phyloP scores from a whole-genome alignment of 2,113 vertebrate species.

The Macroglossus sobrinus region DNA sequence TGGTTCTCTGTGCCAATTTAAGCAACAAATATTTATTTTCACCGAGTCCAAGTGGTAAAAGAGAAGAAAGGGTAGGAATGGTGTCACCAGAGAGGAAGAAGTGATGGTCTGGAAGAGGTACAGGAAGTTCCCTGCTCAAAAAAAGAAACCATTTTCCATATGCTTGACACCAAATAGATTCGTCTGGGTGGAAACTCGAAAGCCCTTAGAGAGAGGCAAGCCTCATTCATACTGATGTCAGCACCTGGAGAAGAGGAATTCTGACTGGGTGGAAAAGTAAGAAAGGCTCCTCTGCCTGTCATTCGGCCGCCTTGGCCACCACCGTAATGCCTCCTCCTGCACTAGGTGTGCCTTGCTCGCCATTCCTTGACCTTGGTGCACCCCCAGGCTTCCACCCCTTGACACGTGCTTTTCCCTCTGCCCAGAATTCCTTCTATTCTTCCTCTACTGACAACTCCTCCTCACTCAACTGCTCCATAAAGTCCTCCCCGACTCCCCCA shows the following conservation, averaged over 20 bases:
- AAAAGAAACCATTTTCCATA: background rate
- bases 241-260: background rate
- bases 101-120: background rate
- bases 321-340: no score
- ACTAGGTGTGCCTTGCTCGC: background rate
- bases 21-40: slow-evolving; percentile 17
- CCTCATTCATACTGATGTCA: background rate
- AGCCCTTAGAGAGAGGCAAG: background rate
- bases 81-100: background rate
- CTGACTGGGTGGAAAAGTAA: background rate
- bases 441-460: background rate
- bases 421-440: background rate
- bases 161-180: background rate
- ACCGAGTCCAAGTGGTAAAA: background rate
- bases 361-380: background rate
- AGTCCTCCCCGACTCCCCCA: background rate
- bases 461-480: background rate
- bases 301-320: background rate
- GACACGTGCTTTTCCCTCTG: background rate
- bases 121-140: background rate
- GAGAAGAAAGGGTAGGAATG: background rate
- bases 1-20: slow-evolving; percentile 5
- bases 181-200: background rate
- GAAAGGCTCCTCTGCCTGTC: background rate
- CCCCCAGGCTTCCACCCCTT: background rate